Conservation (phyloP, 2,113 vertebrate genomes). For the Scopus umbretta region DNA sequence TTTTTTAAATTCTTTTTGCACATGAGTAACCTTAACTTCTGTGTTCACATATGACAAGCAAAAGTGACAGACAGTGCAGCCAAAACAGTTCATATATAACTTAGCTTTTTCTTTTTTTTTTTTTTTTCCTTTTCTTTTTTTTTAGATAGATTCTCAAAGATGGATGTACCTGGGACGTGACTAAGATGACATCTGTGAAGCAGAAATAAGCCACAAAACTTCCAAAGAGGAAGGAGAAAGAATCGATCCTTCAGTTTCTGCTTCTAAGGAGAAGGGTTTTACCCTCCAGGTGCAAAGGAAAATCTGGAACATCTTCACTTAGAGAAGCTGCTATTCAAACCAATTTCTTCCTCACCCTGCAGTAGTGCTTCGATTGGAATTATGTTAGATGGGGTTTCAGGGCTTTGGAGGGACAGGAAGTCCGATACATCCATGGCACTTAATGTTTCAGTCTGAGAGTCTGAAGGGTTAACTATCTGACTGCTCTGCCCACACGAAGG, state of each 20-base stretch:
- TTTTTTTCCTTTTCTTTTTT: conserved; percentile 19
- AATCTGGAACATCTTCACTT: conserved; percentile 67
- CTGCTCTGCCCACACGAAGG: conserved; percentile 58
- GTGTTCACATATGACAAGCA: conserved; percentile 75
- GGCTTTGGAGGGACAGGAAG: conserved; percentile 89
- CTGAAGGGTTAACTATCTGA: conserved; percentile 62
- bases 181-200: conserved; percentile 71
- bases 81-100: conserved; percentile 77
- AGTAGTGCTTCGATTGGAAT: conserved; percentile 86
- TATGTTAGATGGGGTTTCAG: conserved; percentile 77
- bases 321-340: conserved; percentile 74
- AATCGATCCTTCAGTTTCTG: conserved; percentile 68
- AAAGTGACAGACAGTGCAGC: conserved; percentile 84
- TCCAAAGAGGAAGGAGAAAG: conserved; percentile 54
- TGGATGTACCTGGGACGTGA: conserved; percentile 72
- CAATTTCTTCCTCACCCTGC: conserved; percentile 84
- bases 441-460: conserved; percentile 76
- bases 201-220: conserved; percentile 65
- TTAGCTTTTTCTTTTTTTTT: conserved; percentile 60
- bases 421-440: conserved; percentile 90
- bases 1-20: conserved; percentile 71
- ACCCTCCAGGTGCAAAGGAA: conserved; percentile 52
- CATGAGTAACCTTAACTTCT: conserved; percentile 73
- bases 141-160: conserved; percentile 70
- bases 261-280: conserved; percentile 51